Percentiles rank a stretch among this genome's conserved stretches.
These are phyloP conservation scores for Phaethon lepturus DNA, from an alignment of 2,113 vertebrate species.

Conservation along the genomic window DNA sequence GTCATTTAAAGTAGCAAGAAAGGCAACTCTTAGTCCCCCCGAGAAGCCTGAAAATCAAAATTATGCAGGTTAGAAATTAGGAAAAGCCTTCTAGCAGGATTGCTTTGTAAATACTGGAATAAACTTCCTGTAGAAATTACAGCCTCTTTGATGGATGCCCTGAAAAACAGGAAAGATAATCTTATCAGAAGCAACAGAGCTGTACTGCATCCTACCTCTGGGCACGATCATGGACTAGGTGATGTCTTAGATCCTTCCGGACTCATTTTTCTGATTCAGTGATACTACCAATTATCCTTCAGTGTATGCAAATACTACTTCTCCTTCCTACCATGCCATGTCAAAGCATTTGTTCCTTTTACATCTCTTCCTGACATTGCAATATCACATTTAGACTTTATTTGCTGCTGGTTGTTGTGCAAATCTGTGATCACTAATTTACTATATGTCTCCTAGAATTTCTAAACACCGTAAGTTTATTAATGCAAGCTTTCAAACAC, in stretches of 20 bases:
- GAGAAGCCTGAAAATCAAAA: not conserved
- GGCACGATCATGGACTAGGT: not conserved
- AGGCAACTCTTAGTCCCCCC: not conserved
- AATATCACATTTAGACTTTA: not conserved
- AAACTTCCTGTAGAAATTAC: not conserved
- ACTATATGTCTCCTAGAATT: not conserved
- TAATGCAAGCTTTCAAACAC: not conserved
- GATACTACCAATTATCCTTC: not conserved
- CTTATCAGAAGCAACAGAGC: not conserved
- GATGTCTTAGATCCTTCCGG: not conserved
- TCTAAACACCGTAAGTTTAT: not conserved
- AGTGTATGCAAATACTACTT: not conserved
- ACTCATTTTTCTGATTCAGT: not conserved
- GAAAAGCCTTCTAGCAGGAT: not conserved
- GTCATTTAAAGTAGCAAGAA: not conserved
- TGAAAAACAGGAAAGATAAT: not conserved
- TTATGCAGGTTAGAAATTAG: not conserved
- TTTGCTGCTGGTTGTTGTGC: not conserved
- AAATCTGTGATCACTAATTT: not conserved
- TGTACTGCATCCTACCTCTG: not conserved
- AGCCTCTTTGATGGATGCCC: not conserved
- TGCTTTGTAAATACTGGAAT: not conserved
- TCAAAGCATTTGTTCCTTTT: not conserved
- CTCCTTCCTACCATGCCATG: accelerated
- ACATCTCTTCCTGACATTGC: not conserved